A percentile compares a stretch with the other conserved stretches of the same genome.
phyloP scores from a whole-genome alignment of 2,113 vertebrate species.

The Onychostruthus taczanowskii region DNA sequence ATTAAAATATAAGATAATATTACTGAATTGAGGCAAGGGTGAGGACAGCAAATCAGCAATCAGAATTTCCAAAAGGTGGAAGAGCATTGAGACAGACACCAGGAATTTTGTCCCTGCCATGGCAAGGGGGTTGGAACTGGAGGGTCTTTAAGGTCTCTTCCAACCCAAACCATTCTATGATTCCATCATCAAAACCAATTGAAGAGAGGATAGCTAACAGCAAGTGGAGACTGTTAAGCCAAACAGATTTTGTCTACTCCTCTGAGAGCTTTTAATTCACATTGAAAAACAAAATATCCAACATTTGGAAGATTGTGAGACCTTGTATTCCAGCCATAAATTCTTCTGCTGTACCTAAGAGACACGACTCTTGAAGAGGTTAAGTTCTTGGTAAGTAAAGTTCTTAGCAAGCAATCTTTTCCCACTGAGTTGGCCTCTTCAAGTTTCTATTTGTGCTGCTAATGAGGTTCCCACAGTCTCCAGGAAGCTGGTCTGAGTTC shows the following conservation, averaged over 20 bases:
- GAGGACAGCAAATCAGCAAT: background rate
- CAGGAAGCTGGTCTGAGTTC: constrained; percentile 56
- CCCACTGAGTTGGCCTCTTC: constrained; percentile 58
- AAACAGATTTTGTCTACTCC: background rate
- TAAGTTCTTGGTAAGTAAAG: constrained; percentile 57
- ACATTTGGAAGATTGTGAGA: background rate
- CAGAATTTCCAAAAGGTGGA: background rate
- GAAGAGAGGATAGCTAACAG: background rate
- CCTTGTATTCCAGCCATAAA: background rate
- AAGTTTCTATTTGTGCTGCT: constrained; percentile 59
- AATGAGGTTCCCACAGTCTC: constrained; percentile 63
- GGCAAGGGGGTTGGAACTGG: background rate
- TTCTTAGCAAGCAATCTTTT: constrained; percentile 59
- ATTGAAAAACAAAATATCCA: background rate
- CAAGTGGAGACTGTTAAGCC: background rate
- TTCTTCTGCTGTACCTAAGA: constrained; percentile 26
- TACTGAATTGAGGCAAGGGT: background rate
- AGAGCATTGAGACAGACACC: background rate
- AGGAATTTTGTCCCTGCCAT: background rate
- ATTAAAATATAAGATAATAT: background rate
- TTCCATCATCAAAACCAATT: background rate
- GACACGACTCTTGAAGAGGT: constrained; percentile 2
- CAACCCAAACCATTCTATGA: background rate
- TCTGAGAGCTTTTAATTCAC: background rate
- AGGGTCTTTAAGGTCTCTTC: background rate